These are phyloP conservation scores for Paramisgurnus dabryanus DNA, from an alignment of 2,113 vertebrate genomes.

Conservation along the genomic window DNA sequence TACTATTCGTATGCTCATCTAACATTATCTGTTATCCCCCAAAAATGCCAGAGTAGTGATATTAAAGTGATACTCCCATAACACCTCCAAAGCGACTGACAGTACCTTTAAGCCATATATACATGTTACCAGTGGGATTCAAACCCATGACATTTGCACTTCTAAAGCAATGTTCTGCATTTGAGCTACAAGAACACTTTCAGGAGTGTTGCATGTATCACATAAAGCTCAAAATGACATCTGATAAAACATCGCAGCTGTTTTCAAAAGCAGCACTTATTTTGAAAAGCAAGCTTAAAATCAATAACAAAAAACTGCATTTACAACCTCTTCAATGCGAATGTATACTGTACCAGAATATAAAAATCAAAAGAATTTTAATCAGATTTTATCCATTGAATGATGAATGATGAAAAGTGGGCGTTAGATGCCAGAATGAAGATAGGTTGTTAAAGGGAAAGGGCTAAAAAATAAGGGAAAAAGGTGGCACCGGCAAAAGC, in stretches of 20 bases:
- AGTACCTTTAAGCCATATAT: too few species aligned
- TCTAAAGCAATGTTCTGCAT: too few species aligned
- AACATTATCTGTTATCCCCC: background rate
- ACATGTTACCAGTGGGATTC: too few species aligned
- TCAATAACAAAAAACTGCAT: conserved; percentile 8
- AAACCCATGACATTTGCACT: too few species aligned
- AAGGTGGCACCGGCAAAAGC: background rate
- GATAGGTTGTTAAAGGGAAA: background rate
- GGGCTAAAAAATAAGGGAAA: background rate
- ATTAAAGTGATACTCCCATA: background rate
- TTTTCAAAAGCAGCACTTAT: conserved; percentile 15
- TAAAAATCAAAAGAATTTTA: background rate
- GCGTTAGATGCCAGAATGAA: too few species aligned
- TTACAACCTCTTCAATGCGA: conserved; percentile 14
- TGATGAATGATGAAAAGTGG: background rate
- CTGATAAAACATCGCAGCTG: background rate
- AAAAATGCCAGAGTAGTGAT: background rate
- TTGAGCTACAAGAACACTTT: background rate
- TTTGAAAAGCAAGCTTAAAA: background rate
- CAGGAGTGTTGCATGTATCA: background rate
- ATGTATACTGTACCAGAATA: background rate
- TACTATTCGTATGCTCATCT: background rate
- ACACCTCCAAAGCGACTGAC: too few species aligned
- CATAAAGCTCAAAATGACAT: conserved; percentile 7
- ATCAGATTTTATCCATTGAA: background rate